These are phyloP conservation scores for Etheostoma spectabile DNA, from an alignment of 2,113 vertebrate genomes.

Conservation along the genomic window DNA sequence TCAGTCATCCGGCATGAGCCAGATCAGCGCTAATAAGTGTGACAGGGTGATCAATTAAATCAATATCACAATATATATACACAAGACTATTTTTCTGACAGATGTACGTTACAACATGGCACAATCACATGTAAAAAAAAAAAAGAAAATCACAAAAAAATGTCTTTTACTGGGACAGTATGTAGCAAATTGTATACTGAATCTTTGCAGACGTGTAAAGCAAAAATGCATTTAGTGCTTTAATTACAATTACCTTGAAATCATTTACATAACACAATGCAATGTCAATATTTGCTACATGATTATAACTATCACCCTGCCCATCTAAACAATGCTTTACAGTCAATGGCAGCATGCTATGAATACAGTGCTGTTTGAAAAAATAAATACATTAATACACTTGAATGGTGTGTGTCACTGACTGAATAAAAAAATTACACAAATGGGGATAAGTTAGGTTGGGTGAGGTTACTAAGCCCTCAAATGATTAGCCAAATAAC, in stretches of 20 bases:
- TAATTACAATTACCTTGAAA: background rate
- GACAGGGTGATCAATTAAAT: conserved; percentile 15
- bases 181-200: background rate
- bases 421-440: background rate
- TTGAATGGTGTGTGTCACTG: background rate
- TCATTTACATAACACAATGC: background rate
- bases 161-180: no score
- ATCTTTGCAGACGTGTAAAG: background rate
- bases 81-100: background rate
- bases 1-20: conserved; percentile 41
- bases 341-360: conserved; percentile 1
- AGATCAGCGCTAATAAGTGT: conserved; percentile 32
- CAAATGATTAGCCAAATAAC: background rate
- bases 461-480: no score
- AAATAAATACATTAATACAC: conserved; percentile 15
- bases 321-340: background rate
- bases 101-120: background rate
- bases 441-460: no score
- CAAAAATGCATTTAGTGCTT: background rate
- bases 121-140: no score
- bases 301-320: background rate
- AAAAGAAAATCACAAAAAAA: no score
- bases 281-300: background rate
- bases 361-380: conserved; percentile 13
- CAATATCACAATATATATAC: background rate